phyloP scores from a whole-genome alignment of 1,140 invertebrate genomes.

The Wiebesia pumilae region DNA sequence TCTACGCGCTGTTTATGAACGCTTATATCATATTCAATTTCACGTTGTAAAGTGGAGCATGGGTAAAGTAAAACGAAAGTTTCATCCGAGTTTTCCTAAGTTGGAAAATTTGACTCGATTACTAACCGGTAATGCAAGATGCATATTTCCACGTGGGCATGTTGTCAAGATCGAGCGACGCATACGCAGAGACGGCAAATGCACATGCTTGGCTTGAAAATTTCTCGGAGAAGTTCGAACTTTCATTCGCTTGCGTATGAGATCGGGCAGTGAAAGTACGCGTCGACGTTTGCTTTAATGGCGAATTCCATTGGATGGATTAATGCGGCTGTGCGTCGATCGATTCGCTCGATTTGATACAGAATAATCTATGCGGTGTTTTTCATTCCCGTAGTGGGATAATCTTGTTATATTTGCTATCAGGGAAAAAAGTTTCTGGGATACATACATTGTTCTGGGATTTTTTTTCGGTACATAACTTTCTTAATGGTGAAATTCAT shows the following conservation, averaged over 20 bases:
- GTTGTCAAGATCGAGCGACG: neutral
- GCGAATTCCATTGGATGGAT: neutral
- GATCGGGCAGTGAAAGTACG: constrained; percentile 11
- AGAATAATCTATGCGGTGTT: neutral
- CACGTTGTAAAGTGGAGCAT: neutral
- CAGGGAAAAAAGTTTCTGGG: neutral
- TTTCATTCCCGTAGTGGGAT: neutral
- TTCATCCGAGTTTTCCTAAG: neutral
- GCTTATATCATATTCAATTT: neutral
- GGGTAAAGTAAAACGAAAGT: neutral
- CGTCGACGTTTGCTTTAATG: neutral
- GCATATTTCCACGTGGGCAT: neutral
- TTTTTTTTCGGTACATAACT: neutral
- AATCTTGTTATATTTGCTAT: neutral
- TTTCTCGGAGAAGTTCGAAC: neutral
- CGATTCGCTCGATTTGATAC: constrained; percentile 21
- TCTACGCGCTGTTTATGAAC: neutral
- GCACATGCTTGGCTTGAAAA: neutral
- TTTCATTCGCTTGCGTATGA: neutral
- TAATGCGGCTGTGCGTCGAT: neutral
- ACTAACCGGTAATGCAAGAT: neutral
- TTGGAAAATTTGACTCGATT: neutral
- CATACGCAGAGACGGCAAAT: neutral
- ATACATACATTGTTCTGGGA: neutral
- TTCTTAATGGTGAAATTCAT: neutral